Percentiles rank a stretch among this genome's conserved stretches.
Conservation (phyloP, 2,888 invertebrate species). For the Rhorus exstirpatorius region DNA sequence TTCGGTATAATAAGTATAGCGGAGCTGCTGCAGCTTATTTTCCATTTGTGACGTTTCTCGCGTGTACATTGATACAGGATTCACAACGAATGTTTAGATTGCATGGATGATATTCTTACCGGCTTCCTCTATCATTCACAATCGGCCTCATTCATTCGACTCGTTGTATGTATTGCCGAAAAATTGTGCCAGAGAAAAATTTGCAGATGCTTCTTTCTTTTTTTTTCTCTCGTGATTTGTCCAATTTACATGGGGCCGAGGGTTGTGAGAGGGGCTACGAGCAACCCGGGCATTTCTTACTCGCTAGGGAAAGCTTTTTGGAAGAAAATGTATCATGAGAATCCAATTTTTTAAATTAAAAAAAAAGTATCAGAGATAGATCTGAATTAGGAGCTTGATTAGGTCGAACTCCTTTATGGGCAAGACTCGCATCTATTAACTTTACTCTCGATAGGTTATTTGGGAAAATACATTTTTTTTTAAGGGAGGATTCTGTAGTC, state of each 20-base stretch:
- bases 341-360: neutral
- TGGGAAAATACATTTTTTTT: neutral
- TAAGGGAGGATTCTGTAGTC: neutral
- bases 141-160: neutral
- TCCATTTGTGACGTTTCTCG: neutral
- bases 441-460: too few species aligned
- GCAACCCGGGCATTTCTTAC: neutral
- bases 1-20: neutral
- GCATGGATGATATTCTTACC: neutral
- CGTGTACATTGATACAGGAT: neutral
- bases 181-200: neutral
- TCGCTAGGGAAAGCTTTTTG: neutral
- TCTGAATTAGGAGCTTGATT: neutral
- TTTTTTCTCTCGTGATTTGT: neutral
- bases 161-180: neutral
- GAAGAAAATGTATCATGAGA: neutral
- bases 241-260: neutral
- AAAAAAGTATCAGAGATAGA: neutral
- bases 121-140: neutral
- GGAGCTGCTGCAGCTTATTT: neutral
- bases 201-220: neutral
- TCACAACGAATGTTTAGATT: slow-evolving; percentile 11
- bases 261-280: neutral
- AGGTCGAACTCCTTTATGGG: neutral
- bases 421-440: neutral